These are phyloP conservation scores for Melanerpes aurifrons DNA, from an alignment of 2,113 vertebrate species.

Conservation along the genomic window DNA sequence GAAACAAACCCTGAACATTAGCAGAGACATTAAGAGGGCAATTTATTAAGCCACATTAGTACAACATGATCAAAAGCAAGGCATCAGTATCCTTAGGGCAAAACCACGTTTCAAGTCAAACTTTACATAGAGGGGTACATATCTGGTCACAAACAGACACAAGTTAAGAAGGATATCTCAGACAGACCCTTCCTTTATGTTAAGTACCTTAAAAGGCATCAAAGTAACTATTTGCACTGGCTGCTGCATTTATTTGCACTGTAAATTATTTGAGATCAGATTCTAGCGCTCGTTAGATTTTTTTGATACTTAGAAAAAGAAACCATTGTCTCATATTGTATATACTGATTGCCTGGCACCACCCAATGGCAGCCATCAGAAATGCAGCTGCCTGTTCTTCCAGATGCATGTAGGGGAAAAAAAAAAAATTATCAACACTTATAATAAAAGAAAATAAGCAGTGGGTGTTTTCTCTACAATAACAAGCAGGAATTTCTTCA, in stretches of 20 bases:
- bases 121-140: background rate
- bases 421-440: background rate
- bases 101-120: conserved; percentile 65
- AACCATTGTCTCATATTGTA: conserved; percentile 21
- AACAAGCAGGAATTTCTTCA: background rate
- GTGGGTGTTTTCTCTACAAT: background rate
- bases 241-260: conserved; percentile 61
- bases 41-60: conserved; percentile 59
- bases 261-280: conserved; percentile 59
- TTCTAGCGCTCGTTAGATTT: conserved; percentile 44
- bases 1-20: conserved; percentile 23
- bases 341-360: conserved; percentile 77
- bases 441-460: background rate
- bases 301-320: background rate
- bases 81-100: conserved; percentile 58
- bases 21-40: conserved; percentile 19
- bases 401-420: background rate
- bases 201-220: background rate
- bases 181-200: conserved; percentile 55
- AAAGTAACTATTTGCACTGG: conserved; percentile 55
- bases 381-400: conserved; percentile 47
- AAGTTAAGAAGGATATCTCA: background rate
- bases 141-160: background rate
- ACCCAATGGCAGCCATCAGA: conserved; percentile 75
- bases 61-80: conserved; percentile 47